Evolutionary conservation across 30 jellyfish, hydroid and myxozoan genomes (phyloP), one percentile per base, ranked within the genome.

Genomic region (Pelagia noctiluca): DNA sequence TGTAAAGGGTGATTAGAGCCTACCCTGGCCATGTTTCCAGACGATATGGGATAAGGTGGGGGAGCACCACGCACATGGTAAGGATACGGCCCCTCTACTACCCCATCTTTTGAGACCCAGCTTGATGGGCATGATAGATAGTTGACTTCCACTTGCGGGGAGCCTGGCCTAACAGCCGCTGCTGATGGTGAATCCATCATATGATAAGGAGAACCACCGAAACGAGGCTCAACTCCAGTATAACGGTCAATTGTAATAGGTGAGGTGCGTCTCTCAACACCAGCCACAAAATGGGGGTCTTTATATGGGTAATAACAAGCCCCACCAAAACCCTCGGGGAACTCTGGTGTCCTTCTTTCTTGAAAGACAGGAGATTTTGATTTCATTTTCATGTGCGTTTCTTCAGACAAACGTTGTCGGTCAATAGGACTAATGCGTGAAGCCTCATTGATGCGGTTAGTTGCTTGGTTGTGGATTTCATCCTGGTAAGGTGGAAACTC

Each of bases 281-380:
- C 73, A 65, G 66, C 82, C 0, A 79, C 50, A 23, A 80, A 50
- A 22, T 31, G 77, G 18, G 82, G 90, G 11, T 36, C 82, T 32
- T 66, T 52, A n/a, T 33, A 80, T 42, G 75, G 62, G 4, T 63
- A 3, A 21, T 18, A 48, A 19, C 38, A 24, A 0, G 80, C 83
- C 13, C 49, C 37, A 2, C 76, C 91, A 67, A 65, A 67, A 5
- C 69, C 47, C 35, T 70, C 42, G 63, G 33, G 66, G 35, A 1
- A 18, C 74, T 25, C 28, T 25, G 12, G 74, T 5, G 48, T 22
- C 11, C 74, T 8, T 22, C 18, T 18, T 42, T 23, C 74, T 61
- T 1, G 37, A 48, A n/a, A n/a, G n/a, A n/a, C n/a, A n/a, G n/a
- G n/a, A n/a, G n/a, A n/a, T n/a, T n/a, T n/a, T n/a, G n/a, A n/a